These are phyloP conservation scores for Centruroides vittatus DNA, from an alignment of 1,140 invertebrate genomes.

Conservation along the genomic window DNA sequence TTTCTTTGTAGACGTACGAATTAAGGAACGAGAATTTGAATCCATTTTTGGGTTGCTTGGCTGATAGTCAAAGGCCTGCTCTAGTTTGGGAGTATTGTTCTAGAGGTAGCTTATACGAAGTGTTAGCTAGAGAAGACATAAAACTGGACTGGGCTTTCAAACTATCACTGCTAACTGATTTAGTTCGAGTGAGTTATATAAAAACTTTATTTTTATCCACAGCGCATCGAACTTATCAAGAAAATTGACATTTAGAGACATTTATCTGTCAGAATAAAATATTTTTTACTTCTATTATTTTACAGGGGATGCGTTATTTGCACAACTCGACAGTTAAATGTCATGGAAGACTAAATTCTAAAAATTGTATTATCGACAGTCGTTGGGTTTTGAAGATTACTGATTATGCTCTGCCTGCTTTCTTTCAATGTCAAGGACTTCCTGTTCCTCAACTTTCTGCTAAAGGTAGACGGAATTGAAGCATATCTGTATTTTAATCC, in stretches of 20 bases:
- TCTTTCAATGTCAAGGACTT: slow-evolving; percentile 29
- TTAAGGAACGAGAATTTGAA: slow-evolving; percentile 89
- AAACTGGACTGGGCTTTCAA: slow-evolving; percentile 90
- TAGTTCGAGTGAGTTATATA: slow-evolving; percentile 47
- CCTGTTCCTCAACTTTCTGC: background rate
- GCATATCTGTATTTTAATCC: too few species aligned
- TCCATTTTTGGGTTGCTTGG: slow-evolving; percentile 85
- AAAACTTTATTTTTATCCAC: background rate
- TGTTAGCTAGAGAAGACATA: slow-evolving; percentile 88
- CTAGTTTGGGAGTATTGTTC: slow-evolving; percentile 89
- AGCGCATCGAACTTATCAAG: too few species aligned
- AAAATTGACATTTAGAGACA: too few species aligned
- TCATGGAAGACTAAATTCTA: slow-evolving; percentile 94
- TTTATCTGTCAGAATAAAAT: background rate
- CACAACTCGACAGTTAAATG: slow-evolving; percentile 68
- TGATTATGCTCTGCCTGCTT: slow-evolving; percentile 82
- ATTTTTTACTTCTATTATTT: slow-evolving; percentile 8
- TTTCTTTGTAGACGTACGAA: slow-evolving; percentile 46
- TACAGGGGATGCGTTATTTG: slow-evolving; percentile 69
- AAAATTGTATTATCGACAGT: slow-evolving; percentile 80
- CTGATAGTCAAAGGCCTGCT: slow-evolving; percentile 67
- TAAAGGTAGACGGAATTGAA: background rate
- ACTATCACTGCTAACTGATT: slow-evolving; percentile 84
- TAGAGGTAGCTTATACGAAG: slow-evolving; percentile 83
- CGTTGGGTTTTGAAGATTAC: slow-evolving; percentile 88